These are phyloP conservation scores for Panopea generosa DNA, from an alignment of 2,888 invertebrate species.

Conservation along the genomic window DNA sequence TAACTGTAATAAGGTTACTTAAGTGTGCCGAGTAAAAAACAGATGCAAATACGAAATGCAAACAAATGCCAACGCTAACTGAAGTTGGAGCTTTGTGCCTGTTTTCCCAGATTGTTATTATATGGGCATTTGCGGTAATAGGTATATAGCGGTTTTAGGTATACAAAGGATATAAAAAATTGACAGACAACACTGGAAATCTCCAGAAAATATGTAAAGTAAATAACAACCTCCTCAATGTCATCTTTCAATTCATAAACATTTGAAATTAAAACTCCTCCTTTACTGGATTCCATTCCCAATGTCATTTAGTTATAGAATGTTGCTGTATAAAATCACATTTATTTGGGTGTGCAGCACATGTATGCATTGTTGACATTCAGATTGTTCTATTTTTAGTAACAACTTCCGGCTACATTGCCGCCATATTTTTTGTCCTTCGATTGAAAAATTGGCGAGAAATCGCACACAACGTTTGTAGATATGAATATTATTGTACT, in stretches of 20 bases:
- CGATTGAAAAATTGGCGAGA: constrained; percentile 24
- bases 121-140: no score
- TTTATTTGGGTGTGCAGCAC: constrained; percentile 10
- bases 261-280: constrained; percentile 70
- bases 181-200: no score
- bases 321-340: constrained; percentile 4
- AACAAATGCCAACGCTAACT: no score
- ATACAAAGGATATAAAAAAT: no score
- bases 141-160: no score
- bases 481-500: no score
- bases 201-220: no score
- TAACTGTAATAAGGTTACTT: no score
- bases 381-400: constrained; percentile 52
- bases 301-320: constrained; percentile 21
- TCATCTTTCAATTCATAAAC: constrained; percentile 80
- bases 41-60: no score
- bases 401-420: constrained; percentile 62
- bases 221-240: constrained; percentile 84
- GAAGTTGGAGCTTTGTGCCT: no score
- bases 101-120: no score
- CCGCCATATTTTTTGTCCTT: constrained; percentile 64
- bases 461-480: background rate
- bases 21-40: no score
- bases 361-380: constrained; percentile 55
- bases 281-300: constrained; percentile 43